Conservation (phyloP, 2,797 vertebrate genomes). For the Echiichthys vipera region DNA sequence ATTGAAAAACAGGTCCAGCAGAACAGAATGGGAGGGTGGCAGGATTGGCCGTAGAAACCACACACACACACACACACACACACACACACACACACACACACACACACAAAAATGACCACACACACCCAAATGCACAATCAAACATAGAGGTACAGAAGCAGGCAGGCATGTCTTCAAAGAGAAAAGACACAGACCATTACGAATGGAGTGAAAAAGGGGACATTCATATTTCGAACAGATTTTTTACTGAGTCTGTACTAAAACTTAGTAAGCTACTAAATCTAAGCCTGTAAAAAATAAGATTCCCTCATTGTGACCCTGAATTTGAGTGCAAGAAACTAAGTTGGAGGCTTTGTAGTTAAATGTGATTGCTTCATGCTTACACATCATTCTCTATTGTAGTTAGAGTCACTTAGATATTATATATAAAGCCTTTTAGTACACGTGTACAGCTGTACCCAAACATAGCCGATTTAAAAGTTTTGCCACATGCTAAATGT, state of each 20-base stretch:
- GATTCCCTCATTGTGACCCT: neutral
- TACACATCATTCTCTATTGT: neutral
- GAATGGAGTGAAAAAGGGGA: neutral
- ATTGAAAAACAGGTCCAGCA: slow-evolving; percentile 82
- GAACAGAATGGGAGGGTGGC: slow-evolving; percentile 59
- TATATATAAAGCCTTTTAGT: neutral
- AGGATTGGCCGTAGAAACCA: slow-evolving; percentile 35
- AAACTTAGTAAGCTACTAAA: neutral
- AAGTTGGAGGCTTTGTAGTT: neutral
- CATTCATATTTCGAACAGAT: slow-evolving; percentile 11
- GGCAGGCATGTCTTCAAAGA: slow-evolving; percentile 6
- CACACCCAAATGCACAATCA: slow-evolving; percentile 4
- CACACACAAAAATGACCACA: slow-evolving; percentile 3
- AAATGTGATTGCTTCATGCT: neutral
- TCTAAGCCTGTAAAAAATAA: neutral
- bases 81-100: slow-evolving; percentile 17
- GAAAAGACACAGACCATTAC: neutral
- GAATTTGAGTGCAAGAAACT: slow-evolving; percentile 1
- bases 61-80: neutral
- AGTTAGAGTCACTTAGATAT: neutral
- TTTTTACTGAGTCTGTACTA: neutral
- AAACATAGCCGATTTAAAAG: neutral
- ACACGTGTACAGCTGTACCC: neutral
- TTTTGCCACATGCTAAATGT: neutral
- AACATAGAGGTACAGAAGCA: slow-evolving; percentile 10